phyloP scores from a whole-genome alignment of 2,113 vertebrate species.

The Amazona vittata region DNA sequence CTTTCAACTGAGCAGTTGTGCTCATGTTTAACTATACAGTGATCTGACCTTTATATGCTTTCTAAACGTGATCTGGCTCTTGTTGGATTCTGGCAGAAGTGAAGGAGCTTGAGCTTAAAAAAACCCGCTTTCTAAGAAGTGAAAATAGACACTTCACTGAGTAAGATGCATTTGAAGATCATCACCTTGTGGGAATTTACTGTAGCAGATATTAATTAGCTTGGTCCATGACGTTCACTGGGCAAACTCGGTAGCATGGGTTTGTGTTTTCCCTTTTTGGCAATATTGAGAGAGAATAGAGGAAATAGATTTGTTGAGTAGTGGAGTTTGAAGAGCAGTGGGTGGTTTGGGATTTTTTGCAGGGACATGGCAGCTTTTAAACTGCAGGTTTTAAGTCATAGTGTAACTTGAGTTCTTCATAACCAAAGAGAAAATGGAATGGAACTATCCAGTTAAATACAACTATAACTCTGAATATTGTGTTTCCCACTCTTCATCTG shows the following conservation, averaged over 20 bases:
- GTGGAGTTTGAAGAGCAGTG: not conserved
- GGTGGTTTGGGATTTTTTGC: not conserved
- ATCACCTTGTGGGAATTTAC: not conserved
- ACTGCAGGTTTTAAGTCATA: not conserved
- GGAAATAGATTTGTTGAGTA: not conserved
- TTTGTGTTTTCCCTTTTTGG: not conserved
- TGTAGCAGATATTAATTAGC: not conserved
- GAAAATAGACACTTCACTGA: not conserved
- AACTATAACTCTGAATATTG: not conserved
- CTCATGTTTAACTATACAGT: not conserved
- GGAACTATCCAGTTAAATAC: not conserved
- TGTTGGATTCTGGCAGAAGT: not conserved
- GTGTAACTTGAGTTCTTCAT: not conserved
- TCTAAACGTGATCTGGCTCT: slow-evolving; percentile 10
- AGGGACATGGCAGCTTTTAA: not conserved
- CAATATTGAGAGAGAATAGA: not conserved
- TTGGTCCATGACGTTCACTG: not conserved
- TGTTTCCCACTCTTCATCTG: not conserved
- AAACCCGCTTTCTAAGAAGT: not conserved
- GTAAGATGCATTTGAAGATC: not conserved
- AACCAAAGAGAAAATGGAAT: not conserved
- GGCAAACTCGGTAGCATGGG: not conserved
- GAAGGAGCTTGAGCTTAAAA: not conserved
- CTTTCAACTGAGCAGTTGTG: not conserved
- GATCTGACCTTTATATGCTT: not conserved